Evolutionary conservation across 2,888 invertebrate genomes (phyloP), one percentile per base, ranked within the genome.

Genomic region (Polydrusus pterygomalis): DNA sequence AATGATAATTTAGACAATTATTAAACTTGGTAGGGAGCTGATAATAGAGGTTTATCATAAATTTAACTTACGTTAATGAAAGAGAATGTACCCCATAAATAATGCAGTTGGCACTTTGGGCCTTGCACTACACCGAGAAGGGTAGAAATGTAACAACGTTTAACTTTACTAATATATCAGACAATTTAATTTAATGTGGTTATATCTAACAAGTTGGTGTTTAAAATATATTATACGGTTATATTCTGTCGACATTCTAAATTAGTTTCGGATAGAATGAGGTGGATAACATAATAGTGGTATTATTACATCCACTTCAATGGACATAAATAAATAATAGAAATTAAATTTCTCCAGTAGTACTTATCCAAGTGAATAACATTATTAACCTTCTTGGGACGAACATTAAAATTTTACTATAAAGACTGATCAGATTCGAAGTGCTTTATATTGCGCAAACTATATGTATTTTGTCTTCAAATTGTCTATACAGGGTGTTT

Each of bases 101-200:
- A 58, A 38, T 58, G 34, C 15, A 38, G 58, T 17, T 58, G 17
- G 17, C 38, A 17, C 34, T 34, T 34, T 15, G 38, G 58, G 58
- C 34, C 58, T 38, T 38, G 58, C 38, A 38, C 58, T 34, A 15
- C 13, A 10, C 58, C 58, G 17, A 10, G 38, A 30, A 10, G 58
- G 38, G 34, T 17, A 10, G 38, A 15, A 58, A 58, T 58, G 58
- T 58, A 58, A n/a, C 25, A 54, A 58, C 58, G 58, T 43, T 63
- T 34, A 47, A 63, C 63, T 45, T 47, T 63, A 63, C 45, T 47
- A 25, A 63, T 63, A 45, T 43, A 47, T 63, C 34, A 63, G 63
- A 63, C 25, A 63, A 63, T 63, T 63, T 43, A 45, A 25, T 63
- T 47, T 63, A 63, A 47, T 63, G 63, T 63, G 45, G 47, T 45